A percentile compares a stretch with the other conserved stretches of the same genome.
Evolutionary conservation across 2,888 invertebrate genomes (phyloP).

Genomic region (Ichneumon xanthorius): DNA sequence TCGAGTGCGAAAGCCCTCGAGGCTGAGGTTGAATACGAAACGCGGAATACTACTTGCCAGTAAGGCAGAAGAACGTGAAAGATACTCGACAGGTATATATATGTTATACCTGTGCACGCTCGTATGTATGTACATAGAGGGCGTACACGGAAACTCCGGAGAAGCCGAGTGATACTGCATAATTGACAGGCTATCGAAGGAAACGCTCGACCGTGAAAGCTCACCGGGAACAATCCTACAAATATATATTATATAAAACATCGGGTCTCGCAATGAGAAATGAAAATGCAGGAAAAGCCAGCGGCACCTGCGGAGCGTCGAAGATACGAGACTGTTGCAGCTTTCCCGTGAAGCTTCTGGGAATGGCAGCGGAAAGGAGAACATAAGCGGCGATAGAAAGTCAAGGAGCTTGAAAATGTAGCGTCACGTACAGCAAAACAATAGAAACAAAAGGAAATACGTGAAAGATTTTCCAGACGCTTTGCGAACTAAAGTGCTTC

Average conservation of each 20-base stretch:
- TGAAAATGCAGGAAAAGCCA: background rate
- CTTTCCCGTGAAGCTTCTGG: conserved; percentile 8
- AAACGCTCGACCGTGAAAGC: conserved; percentile 62
- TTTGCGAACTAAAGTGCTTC: conserved; percentile 47
- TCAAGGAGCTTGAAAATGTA: conserved; percentile 15
- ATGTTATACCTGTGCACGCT: background rate
- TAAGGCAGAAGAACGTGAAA: conserved; percentile 1
- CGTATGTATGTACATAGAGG: background rate
- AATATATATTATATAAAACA: background rate
- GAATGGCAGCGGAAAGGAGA: conserved; percentile 21
- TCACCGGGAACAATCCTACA: conserved; percentile 18
- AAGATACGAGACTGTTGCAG: conserved; percentile 27
- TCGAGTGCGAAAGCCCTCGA: conserved; percentile 20
- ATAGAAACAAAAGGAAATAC: conserved; percentile 48
- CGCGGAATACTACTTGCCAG: conserved; percentile 12
- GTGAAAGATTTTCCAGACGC: conserved; percentile 30
- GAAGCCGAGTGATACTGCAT: conserved; percentile 45
- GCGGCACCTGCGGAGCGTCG: conserved; percentile 32
- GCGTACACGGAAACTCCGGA: background rate
- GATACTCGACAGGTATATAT: conserved; percentile 19
- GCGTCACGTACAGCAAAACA: background rate
- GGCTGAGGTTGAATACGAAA: conserved; percentile 14
- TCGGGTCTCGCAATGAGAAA: background rate
- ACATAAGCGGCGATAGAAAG: conserved; percentile 34
- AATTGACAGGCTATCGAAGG: conserved; percentile 65